Conservation (phyloP, 2,797 vertebrate species). For the Tauraco hartlaubi region DNA sequence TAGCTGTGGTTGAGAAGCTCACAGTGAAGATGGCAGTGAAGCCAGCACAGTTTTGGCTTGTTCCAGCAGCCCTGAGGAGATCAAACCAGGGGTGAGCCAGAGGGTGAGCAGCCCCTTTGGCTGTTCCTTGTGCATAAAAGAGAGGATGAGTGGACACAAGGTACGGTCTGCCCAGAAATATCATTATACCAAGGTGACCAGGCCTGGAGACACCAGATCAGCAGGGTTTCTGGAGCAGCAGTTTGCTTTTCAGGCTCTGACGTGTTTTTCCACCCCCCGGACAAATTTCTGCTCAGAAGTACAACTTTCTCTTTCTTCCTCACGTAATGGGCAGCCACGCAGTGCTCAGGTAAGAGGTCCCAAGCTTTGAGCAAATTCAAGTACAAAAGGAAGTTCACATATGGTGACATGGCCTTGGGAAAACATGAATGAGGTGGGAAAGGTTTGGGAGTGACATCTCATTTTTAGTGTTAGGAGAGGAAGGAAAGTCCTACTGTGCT, state of each 20-base stretch:
- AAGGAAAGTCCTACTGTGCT: neutral
- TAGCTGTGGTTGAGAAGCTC: neutral
- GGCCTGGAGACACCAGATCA: neutral
- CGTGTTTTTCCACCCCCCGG: neutral
- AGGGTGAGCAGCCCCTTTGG: neutral
- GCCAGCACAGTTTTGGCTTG: fast-evolving
- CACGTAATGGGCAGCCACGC: fast-evolving
- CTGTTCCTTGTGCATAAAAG: neutral
- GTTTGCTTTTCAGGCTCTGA: neutral
- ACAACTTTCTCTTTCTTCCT: neutral
- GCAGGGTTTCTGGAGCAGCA: neutral
- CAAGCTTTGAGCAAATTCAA: neutral
- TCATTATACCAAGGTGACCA: neutral
- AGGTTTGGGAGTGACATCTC: neutral
- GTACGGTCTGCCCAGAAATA: neutral
- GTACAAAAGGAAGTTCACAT: neutral
- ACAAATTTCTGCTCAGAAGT: neutral
- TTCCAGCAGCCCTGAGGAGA: neutral
- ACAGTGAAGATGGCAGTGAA: fast-evolving
- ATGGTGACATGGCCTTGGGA: neutral
- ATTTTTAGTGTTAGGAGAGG: neutral
- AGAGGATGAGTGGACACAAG: neutral
- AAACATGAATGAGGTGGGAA: neutral
- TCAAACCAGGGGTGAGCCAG: neutral
- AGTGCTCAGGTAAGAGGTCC: neutral